A percentile compares a stretch with the other conserved stretches of the same genome.
Evolutionary conservation across 2,888 invertebrate genomes (phyloP).

Genomic region (Herminia tarsipennalis): DNA sequence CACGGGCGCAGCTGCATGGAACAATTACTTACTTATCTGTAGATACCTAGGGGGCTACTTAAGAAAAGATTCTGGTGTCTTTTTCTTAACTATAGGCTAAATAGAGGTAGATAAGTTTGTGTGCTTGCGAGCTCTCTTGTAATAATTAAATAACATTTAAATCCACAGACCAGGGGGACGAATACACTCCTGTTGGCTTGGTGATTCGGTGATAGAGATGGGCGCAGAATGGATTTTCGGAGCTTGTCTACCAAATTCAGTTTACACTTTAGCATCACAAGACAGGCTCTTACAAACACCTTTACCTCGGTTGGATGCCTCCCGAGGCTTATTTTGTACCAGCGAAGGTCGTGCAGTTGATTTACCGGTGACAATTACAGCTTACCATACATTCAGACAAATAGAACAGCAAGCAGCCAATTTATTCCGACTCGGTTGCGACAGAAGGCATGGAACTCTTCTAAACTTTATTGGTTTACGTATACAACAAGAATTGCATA

Average conservation of each 20-base stretch:
- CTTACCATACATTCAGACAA: conserved; percentile 88
- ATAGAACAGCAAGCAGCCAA: conserved; percentile 89
- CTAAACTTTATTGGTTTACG: conserved; percentile 87
- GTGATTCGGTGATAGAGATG: conserved; percentile 91
- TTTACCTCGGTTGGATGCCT: conserved; percentile 79
- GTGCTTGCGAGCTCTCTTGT: background rate
- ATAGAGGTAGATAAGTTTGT: too few species aligned
- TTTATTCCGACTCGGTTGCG: conserved; percentile 87
- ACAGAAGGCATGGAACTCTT: conserved; percentile 87
- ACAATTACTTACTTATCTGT: too few species aligned
- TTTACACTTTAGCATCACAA: conserved; percentile 89
- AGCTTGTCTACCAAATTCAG: conserved; percentile 89
- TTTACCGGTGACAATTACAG: conserved; percentile 86
- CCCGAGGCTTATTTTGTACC: conserved; percentile 87
- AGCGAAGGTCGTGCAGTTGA: conserved; percentile 89
- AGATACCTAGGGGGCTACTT: too few species aligned
- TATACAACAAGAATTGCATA: conserved; percentile 89
- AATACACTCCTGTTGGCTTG: conserved; percentile 91
- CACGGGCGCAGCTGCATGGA: too few species aligned
- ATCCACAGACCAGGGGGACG: conserved; percentile 89
- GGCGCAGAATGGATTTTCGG: conserved; percentile 91
- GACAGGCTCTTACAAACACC: conserved; percentile 88
- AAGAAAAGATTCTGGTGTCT: too few species aligned
- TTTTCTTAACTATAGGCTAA: too few species aligned
- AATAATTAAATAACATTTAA: background rate